Evolutionary conservation across 2,113 vertebrate genomes (phyloP).

Genomic region (Anarhynchus alexandrinus): DNA sequence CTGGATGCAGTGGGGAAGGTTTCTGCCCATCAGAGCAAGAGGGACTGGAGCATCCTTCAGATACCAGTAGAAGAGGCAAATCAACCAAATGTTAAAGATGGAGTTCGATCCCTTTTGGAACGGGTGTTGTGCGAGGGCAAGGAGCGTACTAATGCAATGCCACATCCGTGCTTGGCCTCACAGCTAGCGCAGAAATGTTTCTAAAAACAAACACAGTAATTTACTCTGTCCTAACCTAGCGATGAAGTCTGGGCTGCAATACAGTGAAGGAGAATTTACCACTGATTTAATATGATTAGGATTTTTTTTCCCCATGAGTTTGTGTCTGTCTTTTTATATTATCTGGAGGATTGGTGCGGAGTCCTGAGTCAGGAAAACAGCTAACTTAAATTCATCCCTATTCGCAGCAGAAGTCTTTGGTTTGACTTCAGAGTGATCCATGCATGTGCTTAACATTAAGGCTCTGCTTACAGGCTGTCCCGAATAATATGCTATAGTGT

Average conservation of each 20-base stretch:
- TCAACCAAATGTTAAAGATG: background rate
- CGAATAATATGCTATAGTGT: slow-evolving; percentile 15
- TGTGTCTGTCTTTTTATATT: background rate
- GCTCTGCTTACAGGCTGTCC: slow-evolving; percentile 48
- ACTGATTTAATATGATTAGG: slow-evolving; percentile 32
- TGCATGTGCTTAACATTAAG: slow-evolving; percentile 59
- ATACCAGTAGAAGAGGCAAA: background rate
- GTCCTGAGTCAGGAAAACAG: slow-evolving; percentile 51
- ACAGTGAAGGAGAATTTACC: background rate
- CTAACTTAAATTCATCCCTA: background rate
- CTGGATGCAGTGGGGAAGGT: background rate
- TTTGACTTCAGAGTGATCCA: slow-evolving; percentile 25
- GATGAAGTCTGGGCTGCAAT: background rate
- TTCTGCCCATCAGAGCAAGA: background rate
- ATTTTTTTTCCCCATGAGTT: slow-evolving; percentile 1
- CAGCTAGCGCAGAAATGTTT: background rate
- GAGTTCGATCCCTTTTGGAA: background rate
- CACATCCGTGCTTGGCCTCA: background rate
- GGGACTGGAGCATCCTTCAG: background rate
- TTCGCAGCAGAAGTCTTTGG: background rate
- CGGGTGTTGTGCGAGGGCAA: background rate
- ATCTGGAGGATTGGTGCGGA: background rate
- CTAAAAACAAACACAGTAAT: background rate
- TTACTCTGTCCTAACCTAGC: background rate
- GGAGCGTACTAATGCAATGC: fast-evolving